Conservation (phyloP, 2,888 invertebrate species). For the Odontocolon sp. region DNA sequence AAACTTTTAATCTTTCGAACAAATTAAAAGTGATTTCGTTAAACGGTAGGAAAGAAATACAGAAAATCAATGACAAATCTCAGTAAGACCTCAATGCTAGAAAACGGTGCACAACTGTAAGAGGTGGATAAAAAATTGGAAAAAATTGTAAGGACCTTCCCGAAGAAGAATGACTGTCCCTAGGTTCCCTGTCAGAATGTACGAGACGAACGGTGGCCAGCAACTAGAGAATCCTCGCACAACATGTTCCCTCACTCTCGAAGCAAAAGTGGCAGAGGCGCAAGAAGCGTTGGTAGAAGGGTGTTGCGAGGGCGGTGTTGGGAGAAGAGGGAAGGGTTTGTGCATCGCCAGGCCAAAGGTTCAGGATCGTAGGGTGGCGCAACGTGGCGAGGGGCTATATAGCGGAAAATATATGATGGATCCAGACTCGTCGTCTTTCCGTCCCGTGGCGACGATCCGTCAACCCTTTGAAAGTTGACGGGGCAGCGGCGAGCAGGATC, state of each 20-base stretch:
- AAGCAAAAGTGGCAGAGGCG: too few species aligned
- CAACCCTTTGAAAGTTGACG: conserved; percentile 77
- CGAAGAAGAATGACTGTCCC: conserved; percentile 9
- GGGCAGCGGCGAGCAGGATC: conserved; percentile 64
- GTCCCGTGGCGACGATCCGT: conserved; percentile 79
- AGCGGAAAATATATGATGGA: conserved; percentile 75
- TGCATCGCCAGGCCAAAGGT: conserved; percentile 23
- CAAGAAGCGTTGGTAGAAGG: too few species aligned
- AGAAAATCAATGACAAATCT: too few species aligned
- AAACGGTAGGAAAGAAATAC: too few species aligned
- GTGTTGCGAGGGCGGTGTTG: too few species aligned
- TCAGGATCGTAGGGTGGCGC: conserved; percentile 21
- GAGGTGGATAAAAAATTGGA: not conserved
- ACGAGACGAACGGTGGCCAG: conserved; percentile 8
- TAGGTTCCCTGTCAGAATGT: conserved; percentile 1
- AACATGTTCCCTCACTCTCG: too few species aligned
- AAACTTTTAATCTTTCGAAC: too few species aligned
- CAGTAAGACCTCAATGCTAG: too few species aligned
- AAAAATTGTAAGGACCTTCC: not conserved
- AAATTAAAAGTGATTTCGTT: too few species aligned
- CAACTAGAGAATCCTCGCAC: too few species aligned
- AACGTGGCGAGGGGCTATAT: conserved; percentile 58
- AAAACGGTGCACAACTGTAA: not conserved
- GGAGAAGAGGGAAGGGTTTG: conserved; percentile 32
- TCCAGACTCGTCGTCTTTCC: conserved; percentile 74